Conservation (phyloP, 2,888 invertebrate genomes). For the Dendrolimus pini region DNA sequence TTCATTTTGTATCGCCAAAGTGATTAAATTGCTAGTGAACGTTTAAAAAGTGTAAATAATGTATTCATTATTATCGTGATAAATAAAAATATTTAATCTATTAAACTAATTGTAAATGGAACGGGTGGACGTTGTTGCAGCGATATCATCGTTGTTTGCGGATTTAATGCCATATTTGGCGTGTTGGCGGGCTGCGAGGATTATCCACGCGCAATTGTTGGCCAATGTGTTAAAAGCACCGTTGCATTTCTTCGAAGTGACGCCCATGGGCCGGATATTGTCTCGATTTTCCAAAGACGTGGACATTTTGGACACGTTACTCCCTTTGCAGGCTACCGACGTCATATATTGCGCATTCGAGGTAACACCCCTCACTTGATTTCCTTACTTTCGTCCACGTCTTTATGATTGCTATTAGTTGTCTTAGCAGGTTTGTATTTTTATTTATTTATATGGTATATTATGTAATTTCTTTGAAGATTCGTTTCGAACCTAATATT, state of each 20-base stretch:
- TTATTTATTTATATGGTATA: background rate
- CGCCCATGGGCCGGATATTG: conserved; percentile 85
- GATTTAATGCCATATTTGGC: conserved; percentile 83
- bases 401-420: conserved; percentile 2
- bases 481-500: too few relatives aligned
- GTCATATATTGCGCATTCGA: conserved; percentile 83
- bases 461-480: background rate
- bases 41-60: conserved; percentile 39
- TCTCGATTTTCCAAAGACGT: conserved; percentile 86
- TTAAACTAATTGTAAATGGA: conserved; percentile 4
- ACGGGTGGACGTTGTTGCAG: conserved; percentile 77
- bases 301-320: conserved; percentile 82
- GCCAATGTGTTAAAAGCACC: conserved; percentile 80
- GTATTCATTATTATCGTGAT: conserved; percentile 53
- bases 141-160: conserved; percentile 79
- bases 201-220: conserved; percentile 78
- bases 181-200: conserved; percentile 80
- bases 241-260: conserved; percentile 86
- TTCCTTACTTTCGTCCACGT: background rate
- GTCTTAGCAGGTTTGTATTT: background rate
- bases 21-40: conserved; percentile 9
- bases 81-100: too few relatives aligned
- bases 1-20: too few relatives aligned
- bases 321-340: conserved; percentile 81
- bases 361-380: conserved; percentile 66